phyloP scores from a whole-genome alignment of 2,113 vertebrate species.

The Nanorana parkeri region DNA sequence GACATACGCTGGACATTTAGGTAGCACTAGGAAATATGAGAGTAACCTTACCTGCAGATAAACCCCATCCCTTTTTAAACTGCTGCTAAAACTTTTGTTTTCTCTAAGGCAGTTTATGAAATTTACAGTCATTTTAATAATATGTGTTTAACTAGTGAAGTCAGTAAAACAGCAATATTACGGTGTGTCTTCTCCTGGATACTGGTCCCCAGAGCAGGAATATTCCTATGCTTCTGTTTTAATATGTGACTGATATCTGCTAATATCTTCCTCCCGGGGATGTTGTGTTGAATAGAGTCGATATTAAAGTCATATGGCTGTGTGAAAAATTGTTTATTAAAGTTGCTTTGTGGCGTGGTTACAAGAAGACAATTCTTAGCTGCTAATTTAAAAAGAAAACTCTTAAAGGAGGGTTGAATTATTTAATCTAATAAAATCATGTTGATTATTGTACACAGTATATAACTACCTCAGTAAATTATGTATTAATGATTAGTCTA shows the following conservation, averaged over 20 bases:
- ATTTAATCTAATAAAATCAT: not conserved
- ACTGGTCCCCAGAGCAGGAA: not conserved
- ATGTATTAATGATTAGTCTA: too few species aligned
- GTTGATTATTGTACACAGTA: not conserved
- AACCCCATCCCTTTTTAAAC: too few species aligned
- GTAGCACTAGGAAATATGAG: too few species aligned
- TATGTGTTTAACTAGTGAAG: not conserved
- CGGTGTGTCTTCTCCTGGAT: not conserved
- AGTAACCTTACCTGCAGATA: too few species aligned
- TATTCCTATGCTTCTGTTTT: not conserved
- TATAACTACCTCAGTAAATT: too few species aligned
- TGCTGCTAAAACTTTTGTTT: too few species aligned
- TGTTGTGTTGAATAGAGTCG: not conserved
- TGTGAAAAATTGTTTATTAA: slow-evolving; percentile 13
- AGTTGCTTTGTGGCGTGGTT: not conserved
- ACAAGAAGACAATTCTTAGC: not conserved
- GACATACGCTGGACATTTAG: too few species aligned
- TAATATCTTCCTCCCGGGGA: slow-evolving; percentile 9
- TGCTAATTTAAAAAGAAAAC: not conserved
- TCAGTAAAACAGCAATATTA: not conserved
- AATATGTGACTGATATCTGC: not conserved
- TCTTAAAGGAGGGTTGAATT: not conserved
- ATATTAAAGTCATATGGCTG: slow-evolving; percentile 19
- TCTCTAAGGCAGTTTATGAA: not conserved
- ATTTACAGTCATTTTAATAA: not conserved